Evolutionary conservation across 2,113 vertebrate genomes (phyloP).

Genomic region (Podilymbus podiceps): DNA sequence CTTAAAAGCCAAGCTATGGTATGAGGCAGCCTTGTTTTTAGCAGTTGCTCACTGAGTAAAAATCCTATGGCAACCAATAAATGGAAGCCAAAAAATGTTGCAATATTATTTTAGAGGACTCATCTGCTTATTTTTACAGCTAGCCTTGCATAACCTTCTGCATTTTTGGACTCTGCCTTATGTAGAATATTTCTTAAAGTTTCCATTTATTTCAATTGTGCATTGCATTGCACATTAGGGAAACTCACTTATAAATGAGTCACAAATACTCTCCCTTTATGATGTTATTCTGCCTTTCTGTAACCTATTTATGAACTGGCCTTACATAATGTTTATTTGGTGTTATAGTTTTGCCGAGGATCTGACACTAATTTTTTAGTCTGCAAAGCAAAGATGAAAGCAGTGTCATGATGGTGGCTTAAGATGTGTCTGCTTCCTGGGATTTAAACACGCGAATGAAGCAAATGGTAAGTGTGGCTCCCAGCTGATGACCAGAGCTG

Average conservation of each 20-base stretch:
- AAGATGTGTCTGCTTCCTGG: not conserved
- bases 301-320: slow-evolving; percentile 9
- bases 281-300: slow-evolving; percentile 45
- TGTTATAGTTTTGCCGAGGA: not conserved
- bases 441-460: not conserved
- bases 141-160: slow-evolving; percentile 75
- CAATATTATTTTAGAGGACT: slow-evolving; percentile 76
- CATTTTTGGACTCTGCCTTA: slow-evolving; percentile 73
- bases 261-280: slow-evolving; percentile 58
- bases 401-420: not conserved
- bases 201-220: slow-evolving; percentile 69
- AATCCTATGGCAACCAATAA: slow-evolving; percentile 66
- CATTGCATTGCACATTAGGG: slow-evolving; percentile 47
- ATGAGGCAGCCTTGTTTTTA: slow-evolving; percentile 51
- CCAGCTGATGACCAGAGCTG: not conserved
- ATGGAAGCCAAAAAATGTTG: slow-evolving; percentile 71
- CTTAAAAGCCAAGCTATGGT: slow-evolving; percentile 53
- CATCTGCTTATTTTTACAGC: slow-evolving; percentile 77
- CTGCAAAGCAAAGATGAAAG: not conserved
- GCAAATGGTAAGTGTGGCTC: not conserved
- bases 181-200: slow-evolving; percentile 74
- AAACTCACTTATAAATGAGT: slow-evolving; percentile 69
- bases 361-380: not conserved
- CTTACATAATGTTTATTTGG: slow-evolving; percentile 32
- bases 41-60: slow-evolving; percentile 49